phyloP scores from a whole-genome alignment of 2,797 vertebrate genomes.

The Hylomyscus alleni region DNA sequence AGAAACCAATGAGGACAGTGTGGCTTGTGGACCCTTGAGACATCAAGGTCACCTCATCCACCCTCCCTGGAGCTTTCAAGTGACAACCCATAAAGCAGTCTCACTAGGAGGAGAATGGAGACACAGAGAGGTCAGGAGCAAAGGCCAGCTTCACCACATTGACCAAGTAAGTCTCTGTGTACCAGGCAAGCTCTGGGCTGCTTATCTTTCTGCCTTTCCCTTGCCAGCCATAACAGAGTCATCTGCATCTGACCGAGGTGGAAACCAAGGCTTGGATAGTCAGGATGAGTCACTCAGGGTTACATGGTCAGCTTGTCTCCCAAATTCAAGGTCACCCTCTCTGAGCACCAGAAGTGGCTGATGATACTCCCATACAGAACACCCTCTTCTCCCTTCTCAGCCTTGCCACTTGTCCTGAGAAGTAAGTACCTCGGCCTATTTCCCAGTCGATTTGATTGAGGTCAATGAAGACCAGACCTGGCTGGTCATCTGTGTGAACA shows the following conservation, averaged over 20 bases:
- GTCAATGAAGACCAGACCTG: neutral
- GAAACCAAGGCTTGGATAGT: neutral
- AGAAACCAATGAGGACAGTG: accelerated
- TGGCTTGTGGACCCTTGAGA: neutral
- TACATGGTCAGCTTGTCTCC: neutral
- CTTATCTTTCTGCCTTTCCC: neutral
- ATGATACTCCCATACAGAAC: neutral
- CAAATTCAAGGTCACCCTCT: neutral
- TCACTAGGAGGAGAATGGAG: neutral
- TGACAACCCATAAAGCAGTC: neutral
- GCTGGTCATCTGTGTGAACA: neutral
- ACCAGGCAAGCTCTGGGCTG: neutral
- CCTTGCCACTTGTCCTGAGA: neutral
- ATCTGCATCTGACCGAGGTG: neutral
- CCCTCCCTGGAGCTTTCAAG: neutral
- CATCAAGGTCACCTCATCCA: neutral
- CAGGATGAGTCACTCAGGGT: neutral
- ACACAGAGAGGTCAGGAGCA: accelerated
- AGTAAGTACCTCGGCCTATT: neutral
- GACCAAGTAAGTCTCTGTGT: accelerated
- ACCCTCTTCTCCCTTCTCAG: neutral
- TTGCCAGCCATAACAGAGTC: neutral
- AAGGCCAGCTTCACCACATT: accelerated
- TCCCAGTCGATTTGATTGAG: neutral
- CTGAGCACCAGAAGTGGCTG: accelerated